A percentile compares a stretch with the other conserved stretches of the same genome.
Evolutionary conservation across 2,113 vertebrate genomes (phyloP).

Genomic region (Rhinopithecus roxellana): DNA sequence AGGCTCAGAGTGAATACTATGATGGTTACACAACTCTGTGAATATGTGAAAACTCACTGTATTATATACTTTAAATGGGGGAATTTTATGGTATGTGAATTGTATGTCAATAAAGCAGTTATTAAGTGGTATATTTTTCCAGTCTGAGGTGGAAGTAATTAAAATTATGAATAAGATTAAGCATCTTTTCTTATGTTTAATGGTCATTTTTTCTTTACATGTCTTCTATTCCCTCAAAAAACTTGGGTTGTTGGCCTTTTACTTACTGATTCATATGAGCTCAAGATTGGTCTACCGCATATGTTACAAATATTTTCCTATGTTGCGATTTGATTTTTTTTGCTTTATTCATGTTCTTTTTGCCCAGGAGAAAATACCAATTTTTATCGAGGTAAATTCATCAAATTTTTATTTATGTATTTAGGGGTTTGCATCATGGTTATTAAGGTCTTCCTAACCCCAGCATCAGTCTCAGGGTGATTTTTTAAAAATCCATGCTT

Average conservation of each 20-base stretch:
- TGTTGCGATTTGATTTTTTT: background rate
- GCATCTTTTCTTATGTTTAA: background rate
- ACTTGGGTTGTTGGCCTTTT: background rate
- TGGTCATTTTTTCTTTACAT: background rate
- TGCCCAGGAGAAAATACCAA: background rate
- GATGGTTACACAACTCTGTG: background rate
- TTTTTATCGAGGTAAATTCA: constrained; percentile 24
- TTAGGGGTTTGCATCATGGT: background rate
- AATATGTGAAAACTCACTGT: background rate
- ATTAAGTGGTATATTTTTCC: background rate
- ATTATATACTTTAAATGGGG: background rate
- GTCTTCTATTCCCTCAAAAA: constrained; percentile 12
- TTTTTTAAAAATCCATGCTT: background rate
- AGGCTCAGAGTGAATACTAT: background rate
- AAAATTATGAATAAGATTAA: constrained; percentile 14
- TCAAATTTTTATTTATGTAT: background rate
- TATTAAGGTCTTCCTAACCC: background rate
- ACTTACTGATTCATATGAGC: background rate
- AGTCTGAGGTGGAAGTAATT: background rate
- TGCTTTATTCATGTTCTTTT: constrained; percentile 15
- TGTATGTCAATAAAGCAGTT: background rate
- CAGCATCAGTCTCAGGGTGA: background rate
- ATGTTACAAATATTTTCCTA: background rate
- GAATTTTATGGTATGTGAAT: background rate
- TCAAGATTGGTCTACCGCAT: background rate